A percentile compares a stretch with the other conserved stretches of the same genome.
Conservation (phyloP, 1,140 invertebrate genomes). For the Drosophila repletoides region DNA sequence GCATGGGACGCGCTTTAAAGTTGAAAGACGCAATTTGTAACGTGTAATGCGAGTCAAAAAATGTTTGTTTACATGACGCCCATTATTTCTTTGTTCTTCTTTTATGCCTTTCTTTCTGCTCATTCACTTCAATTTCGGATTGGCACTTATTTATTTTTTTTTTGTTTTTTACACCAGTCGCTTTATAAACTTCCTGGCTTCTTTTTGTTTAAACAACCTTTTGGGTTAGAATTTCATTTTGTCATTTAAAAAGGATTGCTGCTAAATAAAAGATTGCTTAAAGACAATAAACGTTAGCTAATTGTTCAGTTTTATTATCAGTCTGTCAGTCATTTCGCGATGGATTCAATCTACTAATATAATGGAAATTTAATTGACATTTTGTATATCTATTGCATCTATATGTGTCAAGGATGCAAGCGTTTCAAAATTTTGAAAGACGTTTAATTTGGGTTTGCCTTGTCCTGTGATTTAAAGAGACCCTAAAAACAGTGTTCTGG, state of each 20-base stretch:
- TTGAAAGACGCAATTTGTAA: conserved; percentile 18
- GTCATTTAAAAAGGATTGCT: neutral
- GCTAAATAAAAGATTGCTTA: neutral
- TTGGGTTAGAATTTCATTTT: conserved; percentile 26
- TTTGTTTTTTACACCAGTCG: neutral
- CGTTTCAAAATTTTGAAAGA: no score
- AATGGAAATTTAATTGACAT: no score
- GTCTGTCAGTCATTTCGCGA: no score
- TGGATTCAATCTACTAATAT: no score
- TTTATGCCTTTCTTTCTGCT: neutral
- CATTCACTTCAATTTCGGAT: neutral
- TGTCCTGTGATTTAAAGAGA: no score
- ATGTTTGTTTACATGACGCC: conserved; percentile 14
- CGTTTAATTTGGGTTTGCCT: no score
- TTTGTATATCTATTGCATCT: no score
- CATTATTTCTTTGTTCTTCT: conserved; percentile 4
- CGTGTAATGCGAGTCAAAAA: conserved; percentile 7
- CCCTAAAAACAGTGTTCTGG: no score
- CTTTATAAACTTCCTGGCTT: neutral
- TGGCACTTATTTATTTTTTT: neutral
- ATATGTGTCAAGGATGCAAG: no score
- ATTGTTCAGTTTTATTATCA: no score
- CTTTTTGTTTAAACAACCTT: conserved; percentile 6
- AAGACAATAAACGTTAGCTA: no score
- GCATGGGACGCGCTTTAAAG: conserved; percentile 25